Evolutionary conservation across 2,888 invertebrate genomes (phyloP), one percentile per base, ranked within the genome.

Genomic region (Andrena praecox): DNA sequence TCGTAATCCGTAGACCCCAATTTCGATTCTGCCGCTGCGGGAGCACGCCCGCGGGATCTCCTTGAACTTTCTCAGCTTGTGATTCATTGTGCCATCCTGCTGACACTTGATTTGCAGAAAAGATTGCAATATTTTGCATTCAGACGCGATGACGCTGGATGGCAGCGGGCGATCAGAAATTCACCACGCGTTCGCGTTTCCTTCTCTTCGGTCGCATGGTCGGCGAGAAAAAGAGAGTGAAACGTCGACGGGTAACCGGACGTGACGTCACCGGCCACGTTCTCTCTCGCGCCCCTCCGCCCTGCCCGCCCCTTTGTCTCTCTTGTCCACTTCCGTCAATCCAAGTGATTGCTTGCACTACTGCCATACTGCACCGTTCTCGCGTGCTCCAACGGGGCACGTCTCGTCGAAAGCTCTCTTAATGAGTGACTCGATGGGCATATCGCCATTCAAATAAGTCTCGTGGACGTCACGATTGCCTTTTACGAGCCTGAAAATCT

Each of bases 331-430:
- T 90, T 89, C 90, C 89, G 91, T 89, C 90, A 89, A 87, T 91
- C 86, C 86, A 80, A 78, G 79, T 86, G 88, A 86, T 86, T 88
- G 89, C 87, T 90, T 87, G 90, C 90, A 91, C 92, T 91, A 92
- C 92, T 92, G 92, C 91, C 92, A 92, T 89, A 92, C 90, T 92
- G 90, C 87, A 83, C 88, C 80, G 81, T 56, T 63, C 78, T 82
- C 74, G 70, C 78, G 82, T 70, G 78, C 35, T 29, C 33, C 70
- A 20, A 52, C 74, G 62, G 50, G 48, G 63, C 81, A 63, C 63
- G 35, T 52, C 64, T 12, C 70, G 59, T 62, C 64, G 35, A 31
- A 69, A 42, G 31, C 31, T 50, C 76, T 12, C 50, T 77, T 56
- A 64, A 77, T 35, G 54, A 74, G 52, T 48, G 10, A 42, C 42